Evolutionary conservation across 2,113 vertebrate species (phyloP).

Genomic region (Tauraco erythrolophus): DNA sequence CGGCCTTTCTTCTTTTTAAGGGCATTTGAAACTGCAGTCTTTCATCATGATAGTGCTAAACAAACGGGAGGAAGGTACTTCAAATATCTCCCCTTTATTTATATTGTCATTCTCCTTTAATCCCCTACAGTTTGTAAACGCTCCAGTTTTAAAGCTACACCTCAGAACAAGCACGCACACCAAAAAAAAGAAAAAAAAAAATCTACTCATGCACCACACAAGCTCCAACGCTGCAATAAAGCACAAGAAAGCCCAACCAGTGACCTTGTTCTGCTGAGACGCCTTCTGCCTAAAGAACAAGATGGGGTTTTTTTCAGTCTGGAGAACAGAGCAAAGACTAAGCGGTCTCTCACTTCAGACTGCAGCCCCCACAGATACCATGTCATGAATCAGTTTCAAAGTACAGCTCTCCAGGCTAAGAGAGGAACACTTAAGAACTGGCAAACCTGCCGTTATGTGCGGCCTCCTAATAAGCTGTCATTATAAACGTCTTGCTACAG

Average conservation of each 20-base stretch:
- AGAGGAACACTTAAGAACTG: neutral
- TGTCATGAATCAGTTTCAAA: neutral
- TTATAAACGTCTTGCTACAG: neutral
- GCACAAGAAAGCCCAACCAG: neutral
- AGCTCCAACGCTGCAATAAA: neutral
- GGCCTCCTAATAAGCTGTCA: neutral
- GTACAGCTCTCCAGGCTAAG: neutral
- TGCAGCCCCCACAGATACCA: neutral
- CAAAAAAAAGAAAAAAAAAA: neutral
- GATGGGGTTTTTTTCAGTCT: neutral
- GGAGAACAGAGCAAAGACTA: neutral
- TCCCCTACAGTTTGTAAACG: neutral
- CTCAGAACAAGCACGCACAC: neutral
- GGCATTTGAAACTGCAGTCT: neutral
- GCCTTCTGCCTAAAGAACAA: neutral
- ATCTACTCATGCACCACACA: rapidly evolving
- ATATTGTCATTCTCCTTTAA: neutral
- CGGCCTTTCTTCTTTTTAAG: neutral
- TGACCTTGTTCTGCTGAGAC: neutral
- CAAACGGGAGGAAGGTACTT: neutral
- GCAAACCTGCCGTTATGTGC: neutral
- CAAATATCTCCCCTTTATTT: neutral
- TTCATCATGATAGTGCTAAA: neutral
- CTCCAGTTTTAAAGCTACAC: neutral
- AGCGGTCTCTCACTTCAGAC: neutral